A percentile compares a stretch with the other conserved stretches of the same genome.
These are phyloP conservation scores for Andricus grossulariae DNA, from an alignment of 1,140 invertebrate species.

Conservation along the genomic window DNA sequence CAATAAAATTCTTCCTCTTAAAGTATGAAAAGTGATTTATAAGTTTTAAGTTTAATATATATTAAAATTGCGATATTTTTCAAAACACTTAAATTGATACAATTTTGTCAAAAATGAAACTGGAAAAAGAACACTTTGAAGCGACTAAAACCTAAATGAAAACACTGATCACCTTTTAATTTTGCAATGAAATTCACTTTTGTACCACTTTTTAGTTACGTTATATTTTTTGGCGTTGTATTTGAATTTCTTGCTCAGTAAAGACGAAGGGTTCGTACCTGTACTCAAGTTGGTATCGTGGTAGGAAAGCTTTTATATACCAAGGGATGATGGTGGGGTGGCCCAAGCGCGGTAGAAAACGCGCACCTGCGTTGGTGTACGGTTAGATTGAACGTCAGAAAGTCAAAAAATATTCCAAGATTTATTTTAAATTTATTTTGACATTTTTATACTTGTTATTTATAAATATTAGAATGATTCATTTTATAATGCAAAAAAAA, in stretches of 20 bases:
- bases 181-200: not conserved
- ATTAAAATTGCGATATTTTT: too few species aligned
- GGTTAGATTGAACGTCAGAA: not conserved
- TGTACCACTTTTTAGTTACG: not conserved
- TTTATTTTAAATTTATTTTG: too few species aligned
- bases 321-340: conserved; percentile 1
- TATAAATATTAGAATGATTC: not conserved
- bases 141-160: not conserved
- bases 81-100: too few species aligned
- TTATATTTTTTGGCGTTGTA: not conserved
- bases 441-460: not conserved
- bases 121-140: not conserved
- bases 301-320: conserved; percentile 21
- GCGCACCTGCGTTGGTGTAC: conserved; percentile 3
- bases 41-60: too few species aligned
- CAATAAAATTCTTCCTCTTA: too few species aligned
- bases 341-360: conserved; percentile 7
- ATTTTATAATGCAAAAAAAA: too few species aligned
- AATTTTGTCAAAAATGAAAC: not conserved
- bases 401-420: not conserved
- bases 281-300: conserved; percentile 9
- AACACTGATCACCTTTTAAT: not conserved
- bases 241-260: not conserved
- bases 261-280: conserved; percentile 3
- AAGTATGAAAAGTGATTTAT: too few species aligned